Conservation (phyloP, 2,888 invertebrate genomes). For the Pammene aurita region DNA sequence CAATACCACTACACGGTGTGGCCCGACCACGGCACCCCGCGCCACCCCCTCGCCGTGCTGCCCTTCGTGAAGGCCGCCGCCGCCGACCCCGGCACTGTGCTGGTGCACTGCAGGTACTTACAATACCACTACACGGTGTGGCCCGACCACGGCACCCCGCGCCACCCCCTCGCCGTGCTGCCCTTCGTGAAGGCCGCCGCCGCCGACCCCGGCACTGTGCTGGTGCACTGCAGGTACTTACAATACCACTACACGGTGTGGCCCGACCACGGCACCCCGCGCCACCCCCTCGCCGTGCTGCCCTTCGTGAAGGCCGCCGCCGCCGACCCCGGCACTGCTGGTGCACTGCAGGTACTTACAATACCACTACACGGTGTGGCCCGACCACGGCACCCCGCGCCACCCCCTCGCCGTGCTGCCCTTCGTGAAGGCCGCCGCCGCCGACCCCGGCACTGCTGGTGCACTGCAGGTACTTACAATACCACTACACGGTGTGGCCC, state of each 20-base stretch:
- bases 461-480: constrained; percentile 99
- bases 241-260: constrained; percentile 99
- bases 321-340: constrained; percentile 94
- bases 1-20: constrained; percentile 99
- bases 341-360: constrained; percentile 99
- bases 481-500: constrained; percentile 99
- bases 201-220: constrained; percentile 93
- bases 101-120: constrained; percentile 99
- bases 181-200: constrained; percentile 96
- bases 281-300: constrained; percentile 96
- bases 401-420: constrained; percentile 96
- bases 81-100: constrained; percentile 93
- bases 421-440: constrained; percentile 95
- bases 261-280: constrained; percentile 98
- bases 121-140: constrained; percentile 99
- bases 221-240: constrained; percentile 99
- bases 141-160: constrained; percentile 98
- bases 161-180: constrained; percentile 96
- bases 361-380: constrained; percentile 99
- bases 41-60: constrained; percentile 96
- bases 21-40: constrained; percentile 98
- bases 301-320: constrained; percentile 96
- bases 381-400: constrained; percentile 97
- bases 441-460: constrained; percentile 95
- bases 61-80: constrained; percentile 96